Conservation (phyloP, 2,113 vertebrate genomes). For the Carassius gibelio region DNA sequence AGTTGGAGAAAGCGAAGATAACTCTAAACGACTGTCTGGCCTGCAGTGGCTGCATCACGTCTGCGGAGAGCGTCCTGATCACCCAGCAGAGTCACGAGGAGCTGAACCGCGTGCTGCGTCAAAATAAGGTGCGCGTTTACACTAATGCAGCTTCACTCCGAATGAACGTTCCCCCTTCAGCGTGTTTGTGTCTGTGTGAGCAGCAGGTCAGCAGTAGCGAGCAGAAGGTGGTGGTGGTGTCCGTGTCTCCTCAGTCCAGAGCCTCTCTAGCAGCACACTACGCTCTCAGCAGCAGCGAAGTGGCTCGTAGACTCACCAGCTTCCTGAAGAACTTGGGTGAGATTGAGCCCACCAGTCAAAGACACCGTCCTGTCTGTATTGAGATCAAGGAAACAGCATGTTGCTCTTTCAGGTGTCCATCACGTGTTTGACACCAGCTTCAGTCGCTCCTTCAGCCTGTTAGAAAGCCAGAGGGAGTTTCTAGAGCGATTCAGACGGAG, state of each 20-base stretch:
- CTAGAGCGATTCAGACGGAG: constrained; percentile 81
- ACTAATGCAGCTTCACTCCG: neutral
- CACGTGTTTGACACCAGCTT: constrained; percentile 92
- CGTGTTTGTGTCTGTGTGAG: neutral
- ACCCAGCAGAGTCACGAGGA: constrained; percentile 92
- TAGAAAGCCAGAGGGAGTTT: constrained; percentile 93
- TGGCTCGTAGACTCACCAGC: constrained; percentile 80
- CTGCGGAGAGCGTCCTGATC: constrained; percentile 91
- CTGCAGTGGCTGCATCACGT: constrained; percentile 96
- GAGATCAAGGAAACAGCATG: neutral
- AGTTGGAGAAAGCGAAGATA: constrained; percentile 91
- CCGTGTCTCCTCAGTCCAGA: constrained; percentile 90
- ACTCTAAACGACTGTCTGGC: constrained; percentile 93
- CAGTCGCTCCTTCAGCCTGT: constrained; percentile 90
- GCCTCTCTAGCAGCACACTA: constrained; percentile 87
- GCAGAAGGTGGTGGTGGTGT: constrained; percentile 86
- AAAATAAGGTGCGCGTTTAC: constrained; percentile 78
- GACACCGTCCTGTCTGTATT: neutral
- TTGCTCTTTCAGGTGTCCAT: constrained; percentile 81
- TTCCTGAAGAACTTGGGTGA: constrained; percentile 90
- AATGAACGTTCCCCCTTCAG: neutral
- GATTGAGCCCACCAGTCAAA: constrained; percentile 45
- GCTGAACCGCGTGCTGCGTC: constrained; percentile 79
- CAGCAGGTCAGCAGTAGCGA: constrained; percentile 60
- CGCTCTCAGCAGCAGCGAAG: constrained; percentile 78